phyloP scores from a whole-genome alignment of 2,797 vertebrate species.

The Dermochelys coriacea region DNA sequence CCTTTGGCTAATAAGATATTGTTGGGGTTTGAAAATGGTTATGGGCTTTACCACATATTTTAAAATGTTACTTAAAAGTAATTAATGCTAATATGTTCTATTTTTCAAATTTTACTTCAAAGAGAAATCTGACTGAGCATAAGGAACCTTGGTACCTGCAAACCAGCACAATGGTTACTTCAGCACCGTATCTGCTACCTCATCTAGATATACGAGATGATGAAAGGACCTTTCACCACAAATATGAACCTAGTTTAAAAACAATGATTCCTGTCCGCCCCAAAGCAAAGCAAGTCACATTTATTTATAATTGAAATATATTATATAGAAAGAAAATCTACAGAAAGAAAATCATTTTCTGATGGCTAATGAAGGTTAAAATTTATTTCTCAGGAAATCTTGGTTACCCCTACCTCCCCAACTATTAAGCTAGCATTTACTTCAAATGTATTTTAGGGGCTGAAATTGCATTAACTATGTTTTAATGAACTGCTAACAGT shows the following conservation, averaged over 20 bases:
- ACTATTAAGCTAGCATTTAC: too few species aligned
- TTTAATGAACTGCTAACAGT: neutral
- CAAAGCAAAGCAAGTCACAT: conserved; percentile 40
- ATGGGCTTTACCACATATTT: neutral
- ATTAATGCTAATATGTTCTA: neutral
- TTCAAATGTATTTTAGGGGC: neutral
- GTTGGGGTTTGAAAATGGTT: neutral
- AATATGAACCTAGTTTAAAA: conserved; percentile 63
- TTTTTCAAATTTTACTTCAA: neutral
- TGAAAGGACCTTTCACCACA: conserved; percentile 38
- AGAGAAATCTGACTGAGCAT: neutral
- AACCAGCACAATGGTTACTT: conserved; percentile 19
- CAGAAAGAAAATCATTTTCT: neutral
- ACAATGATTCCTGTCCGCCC: conserved; percentile 47
- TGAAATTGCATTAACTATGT: neutral
- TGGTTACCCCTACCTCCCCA: too few species aligned
- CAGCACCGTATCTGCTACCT: conserved; percentile 32
- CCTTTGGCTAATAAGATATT: neutral
- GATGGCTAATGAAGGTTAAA: too few species aligned
- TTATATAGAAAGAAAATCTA: neutral
- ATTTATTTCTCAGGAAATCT: too few species aligned
- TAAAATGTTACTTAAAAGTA: neutral
- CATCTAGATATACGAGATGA: conserved; percentile 25
- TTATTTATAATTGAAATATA: neutral
- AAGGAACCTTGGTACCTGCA: neutral